Base-by-base conservation (phyloP, 53 echinoderm and acorn worm genomes). In the Holothuria scabra region DNA sequence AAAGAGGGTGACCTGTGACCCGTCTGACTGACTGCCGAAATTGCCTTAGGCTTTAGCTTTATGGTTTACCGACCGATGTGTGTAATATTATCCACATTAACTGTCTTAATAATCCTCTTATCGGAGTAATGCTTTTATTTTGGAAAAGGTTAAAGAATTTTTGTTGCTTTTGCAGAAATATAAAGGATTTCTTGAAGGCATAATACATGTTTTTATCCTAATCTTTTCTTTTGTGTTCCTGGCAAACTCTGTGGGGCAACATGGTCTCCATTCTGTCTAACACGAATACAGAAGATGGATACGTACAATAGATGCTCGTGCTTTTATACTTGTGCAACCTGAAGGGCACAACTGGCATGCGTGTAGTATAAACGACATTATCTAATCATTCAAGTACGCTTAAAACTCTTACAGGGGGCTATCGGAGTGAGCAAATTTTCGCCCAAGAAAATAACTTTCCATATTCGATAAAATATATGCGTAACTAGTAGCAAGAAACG, bases 71-170 rank as follows among this genome's bases (percentile, higher is more conserved):
- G 72, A 72, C 72, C 72, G 72, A 72, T 30, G 46, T 41, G 72
- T 41, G 72, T 72, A 72, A 72, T 72, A 72, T 72, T 72, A 72
- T 72, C 72, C 48, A 44, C 72, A 72, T 72, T 72, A 72, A 72
- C 72, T 38, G 44, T 25, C 72, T 48, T 26, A 46, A 19, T 72
- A 72, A 72, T 72, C 72, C 44, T 72, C 72, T 72, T 72, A 72
- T 72, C 46, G 44, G 25, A 44, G 72, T 72, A 72, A 72, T 72
- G 41, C 72, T 72, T 28, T 72, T 72, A 48, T 72, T 72, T 46
- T 46, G 44, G 44, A 26, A 38, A 72, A 48, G 72, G 44, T 72
- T 67, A 46, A 72, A 48, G 72, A 48, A 72, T 72, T 72, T 48
- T 72, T 72, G 48, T 72, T 30, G 30, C 25, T 24, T 25, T 72